These are phyloP conservation scores for Metacarcinus magister DNA, from an alignment of 2,888 invertebrate species.

Conservation along the genomic window DNA sequence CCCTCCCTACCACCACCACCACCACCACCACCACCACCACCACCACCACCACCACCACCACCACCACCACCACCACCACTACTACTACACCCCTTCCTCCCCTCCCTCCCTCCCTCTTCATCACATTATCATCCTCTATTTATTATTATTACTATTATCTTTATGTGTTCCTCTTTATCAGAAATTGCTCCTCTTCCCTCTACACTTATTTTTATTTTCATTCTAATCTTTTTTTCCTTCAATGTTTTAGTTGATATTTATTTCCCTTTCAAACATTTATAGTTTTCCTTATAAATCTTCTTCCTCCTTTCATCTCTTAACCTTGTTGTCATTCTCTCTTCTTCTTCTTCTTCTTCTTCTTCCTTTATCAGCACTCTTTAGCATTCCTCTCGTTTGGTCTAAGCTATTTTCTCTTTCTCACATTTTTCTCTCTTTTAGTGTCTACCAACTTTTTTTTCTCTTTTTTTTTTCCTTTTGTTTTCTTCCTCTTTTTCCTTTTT, in stretches of 20 bases:
- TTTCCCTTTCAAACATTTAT: too few species aligned
- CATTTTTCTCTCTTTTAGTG: not conserved
- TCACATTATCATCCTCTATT: not conserved
- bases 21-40: not conserved
- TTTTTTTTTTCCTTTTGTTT: too few species aligned
- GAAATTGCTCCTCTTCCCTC: too few species aligned
- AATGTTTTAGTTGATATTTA: not conserved
- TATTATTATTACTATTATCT: too few species aligned
- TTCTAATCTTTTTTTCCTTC: not conserved
- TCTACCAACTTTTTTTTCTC: not conserved
- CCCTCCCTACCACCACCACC: not conserved
- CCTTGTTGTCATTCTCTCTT: not conserved
- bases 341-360: not conserved
- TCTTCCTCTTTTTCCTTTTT: too few species aligned
- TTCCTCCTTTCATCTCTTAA: not conserved
- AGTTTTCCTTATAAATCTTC: not conserved
- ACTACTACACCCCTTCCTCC: not conserved
- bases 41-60: not conserved
- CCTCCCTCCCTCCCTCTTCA: not conserved
- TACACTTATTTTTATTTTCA: not conserved
- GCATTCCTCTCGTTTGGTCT: too few species aligned
- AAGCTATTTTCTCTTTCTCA: not conserved
- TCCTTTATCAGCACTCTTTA: too few species aligned
- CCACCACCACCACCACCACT: not conserved
- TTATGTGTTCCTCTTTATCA: too few species aligned